Percentiles rank a stretch among this genome's conserved stretches.
These are phyloP conservation scores for Edolisoma coerulescens DNA, from an alignment of 2,113 vertebrate genomes.

Conservation along the genomic window DNA sequence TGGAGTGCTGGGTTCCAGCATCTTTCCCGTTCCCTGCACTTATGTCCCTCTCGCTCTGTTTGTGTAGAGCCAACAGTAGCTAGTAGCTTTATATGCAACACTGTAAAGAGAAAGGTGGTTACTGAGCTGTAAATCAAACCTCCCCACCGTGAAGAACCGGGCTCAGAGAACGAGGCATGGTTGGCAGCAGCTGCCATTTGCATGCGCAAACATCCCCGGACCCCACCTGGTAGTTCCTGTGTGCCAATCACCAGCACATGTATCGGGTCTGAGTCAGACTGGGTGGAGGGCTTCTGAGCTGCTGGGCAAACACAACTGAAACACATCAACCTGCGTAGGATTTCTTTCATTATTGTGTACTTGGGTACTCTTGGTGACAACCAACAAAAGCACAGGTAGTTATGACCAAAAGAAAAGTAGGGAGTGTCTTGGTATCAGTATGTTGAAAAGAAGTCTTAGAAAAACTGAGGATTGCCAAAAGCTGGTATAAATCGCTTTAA, in stretches of 20 bases:
- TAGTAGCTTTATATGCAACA: neutral
- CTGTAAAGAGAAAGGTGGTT: neutral
- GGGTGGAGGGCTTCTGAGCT: neutral
- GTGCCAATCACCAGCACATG: fast-evolving
- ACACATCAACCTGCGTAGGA: neutral
- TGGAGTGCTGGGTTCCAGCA: neutral
- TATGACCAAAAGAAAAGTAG: neutral
- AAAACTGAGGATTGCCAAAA: neutral
- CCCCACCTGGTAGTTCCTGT: neutral
- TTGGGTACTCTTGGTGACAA: neutral
- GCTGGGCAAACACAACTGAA: fast-evolving
- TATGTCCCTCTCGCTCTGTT: neutral
- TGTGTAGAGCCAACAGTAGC: neutral
- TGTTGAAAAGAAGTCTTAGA: neutral
- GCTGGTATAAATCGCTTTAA: slow-evolving; percentile 56
- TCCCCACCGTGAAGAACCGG: neutral
- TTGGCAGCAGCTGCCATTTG: neutral
- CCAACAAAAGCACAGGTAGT: fast-evolving
- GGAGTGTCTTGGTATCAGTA: neutral
- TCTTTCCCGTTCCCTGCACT: fast-evolving
- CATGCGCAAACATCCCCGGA: fast-evolving
- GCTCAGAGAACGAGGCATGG: fast-evolving
- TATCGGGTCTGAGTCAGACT: neutral
- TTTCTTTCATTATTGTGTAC: neutral
- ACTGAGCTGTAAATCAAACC: neutral